These are phyloP conservation scores for Euwallacea fornicatus DNA, from an alignment of 1,140 invertebrate species.

Conservation along the genomic window DNA sequence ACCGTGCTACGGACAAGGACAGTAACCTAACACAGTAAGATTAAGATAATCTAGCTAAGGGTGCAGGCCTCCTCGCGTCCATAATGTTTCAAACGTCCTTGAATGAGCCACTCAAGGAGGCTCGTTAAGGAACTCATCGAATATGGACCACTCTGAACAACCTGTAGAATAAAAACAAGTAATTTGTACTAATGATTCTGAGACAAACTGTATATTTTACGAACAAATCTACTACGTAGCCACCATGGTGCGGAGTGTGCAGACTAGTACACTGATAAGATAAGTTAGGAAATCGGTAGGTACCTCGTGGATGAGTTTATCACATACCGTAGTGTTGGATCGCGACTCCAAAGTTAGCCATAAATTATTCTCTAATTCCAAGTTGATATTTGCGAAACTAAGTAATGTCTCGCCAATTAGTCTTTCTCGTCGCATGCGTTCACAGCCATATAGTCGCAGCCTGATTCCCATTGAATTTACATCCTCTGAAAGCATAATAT, in stretches of 20 bases:
- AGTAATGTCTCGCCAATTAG: constrained; percentile 89
- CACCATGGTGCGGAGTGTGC: neutral
- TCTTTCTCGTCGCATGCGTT: constrained; percentile 85
- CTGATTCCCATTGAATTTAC: constrained; percentile 88
- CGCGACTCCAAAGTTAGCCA: constrained; percentile 85
- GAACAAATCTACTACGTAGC: too few species aligned
- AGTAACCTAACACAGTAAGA: too few species aligned
- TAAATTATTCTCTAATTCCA: constrained; percentile 85
- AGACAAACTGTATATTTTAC: too few species aligned
- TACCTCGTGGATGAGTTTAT: constrained; percentile 29
- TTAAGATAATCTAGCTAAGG: too few species aligned
- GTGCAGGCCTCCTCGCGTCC: too few species aligned
- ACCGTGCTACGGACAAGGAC: too few species aligned
- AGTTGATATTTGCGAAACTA: constrained; percentile 83
- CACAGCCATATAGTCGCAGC: constrained; percentile 87
- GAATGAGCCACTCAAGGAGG: too few species aligned
- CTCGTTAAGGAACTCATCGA: too few species aligned
- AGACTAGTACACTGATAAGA: constrained; percentile 8
- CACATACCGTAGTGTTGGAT: constrained; percentile 75
- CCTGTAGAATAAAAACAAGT: too few species aligned
- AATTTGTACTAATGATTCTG: too few species aligned
- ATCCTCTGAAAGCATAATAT: constrained; percentile 64
- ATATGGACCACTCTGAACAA: too few species aligned
- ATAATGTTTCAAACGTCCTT: too few species aligned
- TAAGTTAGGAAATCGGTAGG: constrained; percentile 8